phyloP scores from a whole-genome alignment of 92 coral and sea anemone species.

The Chrysogorgia sp. region DNA sequence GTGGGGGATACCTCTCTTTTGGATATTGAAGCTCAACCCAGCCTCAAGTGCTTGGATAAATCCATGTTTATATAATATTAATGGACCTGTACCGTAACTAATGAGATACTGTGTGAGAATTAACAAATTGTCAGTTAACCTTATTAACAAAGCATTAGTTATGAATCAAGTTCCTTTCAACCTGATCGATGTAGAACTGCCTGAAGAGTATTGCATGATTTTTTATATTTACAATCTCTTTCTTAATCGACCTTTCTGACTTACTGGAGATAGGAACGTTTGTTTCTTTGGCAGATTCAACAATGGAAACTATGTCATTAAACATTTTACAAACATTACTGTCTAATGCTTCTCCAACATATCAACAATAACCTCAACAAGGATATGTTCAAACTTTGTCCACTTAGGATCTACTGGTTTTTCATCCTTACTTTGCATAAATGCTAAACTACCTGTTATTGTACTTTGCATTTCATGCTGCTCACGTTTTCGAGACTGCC shows the following conservation, averaged over 20 bases:
- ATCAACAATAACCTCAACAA: conserved; percentile 50
- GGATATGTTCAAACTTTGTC: conserved; percentile 57
- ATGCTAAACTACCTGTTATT: conserved; percentile 32
- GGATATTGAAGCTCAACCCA: too few species aligned
- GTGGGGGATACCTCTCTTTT: too few species aligned
- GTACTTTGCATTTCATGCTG: conserved; percentile 34
- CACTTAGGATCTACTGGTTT: conserved; percentile 45
- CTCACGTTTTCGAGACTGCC: conserved; percentile 40
- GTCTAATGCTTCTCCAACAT: conserved; percentile 52
- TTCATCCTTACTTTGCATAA: conserved; percentile 20
- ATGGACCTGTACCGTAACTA: too few species aligned
- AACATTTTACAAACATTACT: conserved; percentile 42
- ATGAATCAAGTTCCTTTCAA: conserved; percentile 37
- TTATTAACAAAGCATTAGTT: not conserved
- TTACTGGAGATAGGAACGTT: conserved; percentile 45
- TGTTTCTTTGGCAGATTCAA: conserved; percentile 47
- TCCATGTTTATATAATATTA: too few species aligned
- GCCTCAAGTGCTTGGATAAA: too few species aligned
- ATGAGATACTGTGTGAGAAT: too few species aligned
- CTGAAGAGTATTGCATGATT: conserved; percentile 50
- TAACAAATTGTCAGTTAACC: too few species aligned
- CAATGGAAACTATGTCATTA: conserved; percentile 39
- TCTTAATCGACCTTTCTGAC: conserved; percentile 44
- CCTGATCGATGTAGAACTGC: conserved; percentile 50
- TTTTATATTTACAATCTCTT: conserved; percentile 37